Evolutionary conservation across 1,140 invertebrate species (phyloP), one percentile per base, ranked within the genome.

Genomic region (Whitmania pigra): DNA sequence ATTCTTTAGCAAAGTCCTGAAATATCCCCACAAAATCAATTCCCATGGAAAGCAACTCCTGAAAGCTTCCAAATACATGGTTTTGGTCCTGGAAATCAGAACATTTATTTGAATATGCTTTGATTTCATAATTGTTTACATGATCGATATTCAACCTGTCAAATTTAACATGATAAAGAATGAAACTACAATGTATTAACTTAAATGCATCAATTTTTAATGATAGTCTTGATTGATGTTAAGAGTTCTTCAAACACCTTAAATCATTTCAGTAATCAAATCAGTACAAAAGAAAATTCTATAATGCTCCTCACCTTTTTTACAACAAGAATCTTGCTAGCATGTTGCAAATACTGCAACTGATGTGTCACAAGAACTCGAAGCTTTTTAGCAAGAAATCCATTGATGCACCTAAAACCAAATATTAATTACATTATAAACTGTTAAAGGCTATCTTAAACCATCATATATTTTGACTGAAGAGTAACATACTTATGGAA

Each of bases 331-430:
- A 74, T 74, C 36, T 72, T 72, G 43, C 69, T 71, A 17, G 71
- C 71, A 5, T 17, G n/a, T 17, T 53, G 29, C 13, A 74, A 53
- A 67, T 74, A 73, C 67, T 73, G 71, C 7, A 74, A 43, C 71
- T 72, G 71, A 57, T 74, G 74, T 22, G 74, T 74, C 11, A 74
- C 74, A 2, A 74, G 43, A 25, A 74, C 70, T 31, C 71, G 31
- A 29, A 67, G 71, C 29, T 74, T 72, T 27, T 75, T 60, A 25
- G 92, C 85, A 78, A 90, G 82, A 27, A 70, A 43, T 53, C 80
- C 79, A 54, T 72, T 69, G 15, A 77, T 75, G 53, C 70, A 74
- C 53, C 73, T 74, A 71, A 18, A 63, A 63, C 2, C 2, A 63
- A 63, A 25, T 13, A 63, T 25, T 63, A 31, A 63, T 1, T 63